These are phyloP conservation scores for Corythaixoides concolor DNA, from an alignment of 2,113 vertebrate species.

Conservation along the genomic window DNA sequence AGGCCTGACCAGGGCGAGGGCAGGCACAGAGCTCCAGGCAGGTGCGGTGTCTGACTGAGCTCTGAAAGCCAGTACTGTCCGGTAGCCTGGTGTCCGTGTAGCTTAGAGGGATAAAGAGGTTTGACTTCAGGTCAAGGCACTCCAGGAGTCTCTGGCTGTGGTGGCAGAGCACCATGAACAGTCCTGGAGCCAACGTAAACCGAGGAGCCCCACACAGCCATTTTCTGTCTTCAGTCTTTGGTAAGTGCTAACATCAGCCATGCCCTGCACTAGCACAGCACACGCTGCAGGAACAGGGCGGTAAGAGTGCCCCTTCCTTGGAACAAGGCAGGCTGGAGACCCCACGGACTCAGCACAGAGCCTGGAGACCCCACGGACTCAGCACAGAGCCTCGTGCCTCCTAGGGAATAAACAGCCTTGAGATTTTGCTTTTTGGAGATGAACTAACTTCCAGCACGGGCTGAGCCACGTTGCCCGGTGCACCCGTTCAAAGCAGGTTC, in stretches of 20 bases:
- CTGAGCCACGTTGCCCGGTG: rapidly evolving
- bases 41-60: background rate
- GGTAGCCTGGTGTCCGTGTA: rapidly evolving
- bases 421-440: background rate
- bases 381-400: background rate
- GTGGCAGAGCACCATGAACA: background rate
- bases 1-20: background rate
- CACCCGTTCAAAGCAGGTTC: constrained; percentile 83
- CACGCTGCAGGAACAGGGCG: background rate
- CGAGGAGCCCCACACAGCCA: background rate
- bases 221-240: background rate
- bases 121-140: background rate
- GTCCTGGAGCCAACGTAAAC: background rate
- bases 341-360: rapidly evolving
- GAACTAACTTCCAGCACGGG: rapidly evolving
- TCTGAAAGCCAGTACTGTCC: background rate
- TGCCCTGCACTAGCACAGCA: background rate
- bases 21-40: background rate
- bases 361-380: background rate
- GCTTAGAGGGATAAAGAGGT: background rate
- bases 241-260: background rate
- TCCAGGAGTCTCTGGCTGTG: background rate
- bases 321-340: background rate
- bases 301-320: background rate
- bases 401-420: rapidly evolving